Evolutionary conservation across 2,113 vertebrate species (phyloP).

Genomic region (Conger conger): DNA sequence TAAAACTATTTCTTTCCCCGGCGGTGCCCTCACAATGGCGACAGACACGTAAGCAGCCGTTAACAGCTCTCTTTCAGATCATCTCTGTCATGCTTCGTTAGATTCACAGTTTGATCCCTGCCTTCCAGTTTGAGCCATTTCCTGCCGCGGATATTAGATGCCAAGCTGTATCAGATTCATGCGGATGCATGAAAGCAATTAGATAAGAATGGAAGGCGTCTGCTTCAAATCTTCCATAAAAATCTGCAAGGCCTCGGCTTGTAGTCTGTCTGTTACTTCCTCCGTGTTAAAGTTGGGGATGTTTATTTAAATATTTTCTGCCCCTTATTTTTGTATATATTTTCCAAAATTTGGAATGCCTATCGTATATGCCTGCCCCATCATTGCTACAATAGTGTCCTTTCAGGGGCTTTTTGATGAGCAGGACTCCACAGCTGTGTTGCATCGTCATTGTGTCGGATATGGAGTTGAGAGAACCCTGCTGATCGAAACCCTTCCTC

Average conservation of each 20-base stretch:
- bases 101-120: not conserved
- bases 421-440: not conserved
- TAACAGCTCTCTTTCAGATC: conserved; percentile 9
- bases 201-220: not conserved
- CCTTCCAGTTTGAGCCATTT: not conserved
- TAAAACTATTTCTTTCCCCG: not conserved
- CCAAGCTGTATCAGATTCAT: not conserved
- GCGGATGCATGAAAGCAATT: not conserved
- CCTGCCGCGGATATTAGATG: conserved; percentile 3
- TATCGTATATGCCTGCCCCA: not conserved
- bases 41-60: not conserved
- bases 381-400: not conserved
- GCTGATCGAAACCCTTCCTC: not conserved
- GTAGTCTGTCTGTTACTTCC: not conserved
- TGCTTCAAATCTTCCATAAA: not conserved
- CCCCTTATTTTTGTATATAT: not conserved
- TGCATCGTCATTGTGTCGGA: not conserved
- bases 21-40: not conserved
- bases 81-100: conserved; percentile 1
- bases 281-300: not conserved
- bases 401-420: not conserved
- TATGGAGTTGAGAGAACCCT: not conserved
- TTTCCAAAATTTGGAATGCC: not conserved
- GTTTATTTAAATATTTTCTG: not conserved
- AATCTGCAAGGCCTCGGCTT: not conserved